A percentile compares a stretch with the other conserved stretches of the same genome.
phyloP scores from a whole-genome alignment of 2,797 vertebrate genomes.

The Emys orbicularis region DNA sequence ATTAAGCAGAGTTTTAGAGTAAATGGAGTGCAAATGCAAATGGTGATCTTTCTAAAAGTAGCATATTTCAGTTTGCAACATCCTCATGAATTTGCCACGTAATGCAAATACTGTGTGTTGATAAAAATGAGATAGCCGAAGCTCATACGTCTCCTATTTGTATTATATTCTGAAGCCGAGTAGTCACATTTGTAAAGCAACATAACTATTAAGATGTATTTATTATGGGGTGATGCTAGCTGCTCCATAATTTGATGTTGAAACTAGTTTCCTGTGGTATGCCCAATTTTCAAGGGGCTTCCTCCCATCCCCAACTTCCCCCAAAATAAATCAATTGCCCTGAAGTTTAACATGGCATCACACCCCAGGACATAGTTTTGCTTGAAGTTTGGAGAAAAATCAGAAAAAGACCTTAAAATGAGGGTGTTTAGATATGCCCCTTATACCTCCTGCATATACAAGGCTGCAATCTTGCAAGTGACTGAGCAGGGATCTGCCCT shows the following conservation, averaged over 20 bases:
- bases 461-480: neutral
- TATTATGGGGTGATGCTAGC: conserved; percentile 31
- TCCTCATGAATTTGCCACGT: neutral
- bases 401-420: neutral
- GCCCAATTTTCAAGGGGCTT: neutral
- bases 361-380: neutral
- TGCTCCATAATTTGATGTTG: conserved; percentile 42
- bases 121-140: neutral
- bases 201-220: conserved; percentile 37
- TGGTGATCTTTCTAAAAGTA: neutral
- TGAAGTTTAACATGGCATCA: neutral
- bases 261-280: neutral
- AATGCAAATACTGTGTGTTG: neutral
- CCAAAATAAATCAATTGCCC: neutral
- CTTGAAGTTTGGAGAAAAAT: neutral
- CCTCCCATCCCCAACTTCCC: neutral
- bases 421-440: neutral
- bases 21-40: conserved; percentile 20
- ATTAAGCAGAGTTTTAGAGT: neutral
- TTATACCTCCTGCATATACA: neutral
- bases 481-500: neutral
- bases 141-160: neutral
- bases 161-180: neutral
- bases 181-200: conserved; percentile 13
- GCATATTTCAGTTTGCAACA: conserved; percentile 36